Evolutionary conservation across 2,888 invertebrate species (phyloP).

Genomic region (Andrena haemorrhoa): DNA sequence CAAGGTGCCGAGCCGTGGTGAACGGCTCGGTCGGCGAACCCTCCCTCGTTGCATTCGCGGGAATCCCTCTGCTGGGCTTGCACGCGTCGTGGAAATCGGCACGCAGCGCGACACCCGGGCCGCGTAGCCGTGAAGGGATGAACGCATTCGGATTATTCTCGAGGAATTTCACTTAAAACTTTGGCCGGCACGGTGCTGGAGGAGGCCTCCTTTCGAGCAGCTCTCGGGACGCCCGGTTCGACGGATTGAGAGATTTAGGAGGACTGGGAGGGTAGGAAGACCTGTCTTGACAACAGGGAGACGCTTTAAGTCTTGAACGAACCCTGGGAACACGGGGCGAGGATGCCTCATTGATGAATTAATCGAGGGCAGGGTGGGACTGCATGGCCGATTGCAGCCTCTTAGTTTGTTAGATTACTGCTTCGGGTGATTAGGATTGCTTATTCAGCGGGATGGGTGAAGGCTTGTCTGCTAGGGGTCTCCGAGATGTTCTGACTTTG

Average conservation of each 20-base stretch:
- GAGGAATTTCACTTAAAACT: conserved; percentile 81
- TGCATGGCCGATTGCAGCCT: too few relatives aligned
- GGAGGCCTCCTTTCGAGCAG: conserved; percentile 31
- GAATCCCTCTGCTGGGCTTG: conserved; percentile 37
- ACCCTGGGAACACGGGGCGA: too few relatives aligned
- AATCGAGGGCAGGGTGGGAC: too few relatives aligned
- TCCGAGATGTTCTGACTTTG: too few relatives aligned
- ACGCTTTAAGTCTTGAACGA: not conserved
- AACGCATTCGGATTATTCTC: conserved; percentile 72
- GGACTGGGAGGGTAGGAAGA: not conserved
- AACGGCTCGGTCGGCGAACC: conserved; percentile 25
- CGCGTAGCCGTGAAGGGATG: conserved; percentile 29
- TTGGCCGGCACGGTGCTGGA: conserved; percentile 46
- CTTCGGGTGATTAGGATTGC: too few relatives aligned
- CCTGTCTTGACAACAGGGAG: not conserved
- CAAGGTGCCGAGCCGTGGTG: conserved; percentile 17
- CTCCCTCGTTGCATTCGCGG: conserved; percentile 9
- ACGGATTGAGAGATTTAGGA: not conserved
- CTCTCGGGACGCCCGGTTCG: not conserved
- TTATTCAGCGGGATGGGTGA: too few relatives aligned
- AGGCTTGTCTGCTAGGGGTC: too few relatives aligned
- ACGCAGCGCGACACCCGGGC: conserved; percentile 26
- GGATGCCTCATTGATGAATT: too few relatives aligned
- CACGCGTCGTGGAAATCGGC: conserved; percentile 33
- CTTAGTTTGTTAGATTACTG: too few relatives aligned